Evolutionary conservation across 2,888 invertebrate genomes (phyloP).

Genomic region (Chrysomela aeneicollis): DNA sequence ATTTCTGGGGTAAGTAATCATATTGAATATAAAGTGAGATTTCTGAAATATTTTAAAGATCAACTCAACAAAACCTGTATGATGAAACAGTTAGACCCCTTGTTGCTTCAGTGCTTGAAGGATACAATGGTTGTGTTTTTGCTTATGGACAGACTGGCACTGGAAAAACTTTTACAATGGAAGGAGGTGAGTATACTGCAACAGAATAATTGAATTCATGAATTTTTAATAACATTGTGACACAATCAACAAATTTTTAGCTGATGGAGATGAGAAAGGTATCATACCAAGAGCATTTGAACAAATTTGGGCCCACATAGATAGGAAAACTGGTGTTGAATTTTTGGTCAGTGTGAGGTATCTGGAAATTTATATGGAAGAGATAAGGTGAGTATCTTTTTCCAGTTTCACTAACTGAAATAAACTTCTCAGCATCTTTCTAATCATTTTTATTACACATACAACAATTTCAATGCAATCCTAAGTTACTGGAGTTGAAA

Average conservation of each 20-base stretch:
- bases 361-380: conserved; percentile 96
- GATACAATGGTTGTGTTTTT: conserved; percentile 99
- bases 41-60: conserved; percentile 61
- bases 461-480: too few species aligned
- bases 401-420: too few species aligned
- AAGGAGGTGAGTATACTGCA: conserved; percentile 63
- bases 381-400: conserved; percentile 71
- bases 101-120: conserved; percentile 93
- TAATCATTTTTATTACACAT: too few species aligned
- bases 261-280: conserved; percentile 47
- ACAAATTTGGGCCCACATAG: conserved; percentile 96
- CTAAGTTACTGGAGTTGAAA: too few species aligned
- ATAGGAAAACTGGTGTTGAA: conserved; percentile 88
- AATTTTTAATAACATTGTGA: too few species aligned
- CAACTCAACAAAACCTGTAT: conserved; percentile 91
- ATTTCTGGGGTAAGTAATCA: not conserved
- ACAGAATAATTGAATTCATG: too few species aligned
- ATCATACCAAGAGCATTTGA: conserved; percentile 93
- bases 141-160: conserved; percentile 99
- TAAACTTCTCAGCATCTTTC: too few species aligned
- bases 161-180: conserved; percentile 83
- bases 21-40: not conserved
- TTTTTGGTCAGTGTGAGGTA: conserved; percentile 97
- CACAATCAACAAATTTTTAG: not conserved
- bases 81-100: conserved; percentile 95